phyloP scores from a whole-genome alignment of 2,113 vertebrate genomes.

The Pantherophis guttatus region DNA sequence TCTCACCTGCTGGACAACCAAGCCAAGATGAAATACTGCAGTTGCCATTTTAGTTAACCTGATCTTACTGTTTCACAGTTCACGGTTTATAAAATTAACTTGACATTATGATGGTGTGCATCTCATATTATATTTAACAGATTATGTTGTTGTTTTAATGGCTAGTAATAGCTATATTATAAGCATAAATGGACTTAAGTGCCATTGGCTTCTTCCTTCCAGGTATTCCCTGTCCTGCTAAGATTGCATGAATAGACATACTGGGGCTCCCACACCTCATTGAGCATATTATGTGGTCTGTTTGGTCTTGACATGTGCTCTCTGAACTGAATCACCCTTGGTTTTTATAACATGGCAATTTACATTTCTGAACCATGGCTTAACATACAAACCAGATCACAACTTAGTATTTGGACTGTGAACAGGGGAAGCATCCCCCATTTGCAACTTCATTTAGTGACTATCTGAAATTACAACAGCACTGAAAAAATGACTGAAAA shows the following conservation, averaged over 20 bases:
- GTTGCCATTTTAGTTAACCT: too few relatives aligned
- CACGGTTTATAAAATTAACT: background rate
- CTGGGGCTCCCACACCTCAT: background rate
- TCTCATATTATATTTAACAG: background rate
- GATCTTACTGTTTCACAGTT: background rate
- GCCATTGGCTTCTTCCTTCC: too few relatives aligned
- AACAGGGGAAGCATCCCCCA: background rate
- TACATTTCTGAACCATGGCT: background rate
- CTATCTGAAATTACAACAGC: background rate
- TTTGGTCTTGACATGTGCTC: background rate
- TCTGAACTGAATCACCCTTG: background rate
- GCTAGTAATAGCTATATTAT: background rate
- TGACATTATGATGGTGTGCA: background rate
- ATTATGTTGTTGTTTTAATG: background rate
- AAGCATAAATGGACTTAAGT: background rate
- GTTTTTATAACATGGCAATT: background rate
- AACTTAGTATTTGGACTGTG: background rate
- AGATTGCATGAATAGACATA: background rate
- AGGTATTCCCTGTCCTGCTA: background rate
- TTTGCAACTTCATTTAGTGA: background rate
- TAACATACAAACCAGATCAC: background rate
- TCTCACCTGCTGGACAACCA: background rate
- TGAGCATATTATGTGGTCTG: background rate
- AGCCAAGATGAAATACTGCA: background rate
- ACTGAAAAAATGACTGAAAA: background rate